Evolutionary conservation across 2,888 invertebrate species (phyloP), one percentile per base, ranked within the genome.

Genomic region (Drosophila greeni): DNA sequence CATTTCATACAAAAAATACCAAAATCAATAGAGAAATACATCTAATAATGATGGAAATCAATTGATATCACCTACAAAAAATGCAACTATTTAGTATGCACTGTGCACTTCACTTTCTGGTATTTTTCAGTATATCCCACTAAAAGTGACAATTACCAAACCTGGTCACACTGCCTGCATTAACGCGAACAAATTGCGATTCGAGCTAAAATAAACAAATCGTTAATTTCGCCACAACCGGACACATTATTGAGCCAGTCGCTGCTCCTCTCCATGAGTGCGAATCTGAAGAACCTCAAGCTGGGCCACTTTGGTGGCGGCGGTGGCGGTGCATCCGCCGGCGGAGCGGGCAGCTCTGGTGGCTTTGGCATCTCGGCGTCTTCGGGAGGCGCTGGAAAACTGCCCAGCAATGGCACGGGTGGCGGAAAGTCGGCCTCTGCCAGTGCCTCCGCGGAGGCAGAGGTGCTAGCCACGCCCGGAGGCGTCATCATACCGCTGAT

Each of bases 401-500:
- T 82, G 65, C 74, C 79, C 60, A 68, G 45, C 20, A 77, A 73
- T 47, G 73, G 77, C 40, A 40, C 45, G 1, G 52, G 56, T 14
- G 52, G 67, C 40, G 76, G 69, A 33, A 73, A 76, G 49, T 52
- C 60, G 7, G 52, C 64, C 18, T 48, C 65, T 3, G 26, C 53
- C 1, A 52, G 57, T 45, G 33, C 48, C 2, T 14, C 42, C 6
- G 2, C 60, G 5, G 82, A 82, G 2, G 14, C 54, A 5, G 80
- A 81, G 1, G 58, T 70, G 5, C 62, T 76, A 6, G 36, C 60
- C 11, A 59, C 72, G 52, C 54, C 71, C 9, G 71, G 64, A 14
- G 76, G 74, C 3, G 66, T 85, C 1, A 56, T 78, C 31, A 91
- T 92, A 76, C 94, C 95, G 6, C 90, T 93, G 31, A 92, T 94